Conservation (phyloP, 2,113 vertebrate genomes). For the Cryptotis parvus region DNA sequence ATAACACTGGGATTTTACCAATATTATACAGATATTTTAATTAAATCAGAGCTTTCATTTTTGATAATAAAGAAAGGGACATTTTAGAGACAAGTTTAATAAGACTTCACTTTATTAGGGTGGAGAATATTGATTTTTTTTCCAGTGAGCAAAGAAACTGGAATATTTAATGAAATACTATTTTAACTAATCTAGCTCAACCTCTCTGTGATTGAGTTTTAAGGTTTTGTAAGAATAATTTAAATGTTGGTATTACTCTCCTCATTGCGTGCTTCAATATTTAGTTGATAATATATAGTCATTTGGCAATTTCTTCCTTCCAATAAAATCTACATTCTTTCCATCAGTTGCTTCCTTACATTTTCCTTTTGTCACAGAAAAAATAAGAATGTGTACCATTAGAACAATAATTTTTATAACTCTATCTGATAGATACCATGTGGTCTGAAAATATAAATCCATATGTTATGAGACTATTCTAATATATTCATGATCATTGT, state of each 20-base stretch:
- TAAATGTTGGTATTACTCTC: background rate
- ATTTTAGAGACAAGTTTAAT: slow-evolving; percentile 50
- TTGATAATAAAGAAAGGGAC: background rate
- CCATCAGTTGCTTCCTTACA: background rate
- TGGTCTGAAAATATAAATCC: background rate
- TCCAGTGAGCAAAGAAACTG: background rate
- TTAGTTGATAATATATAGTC: background rate
- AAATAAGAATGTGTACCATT: background rate
- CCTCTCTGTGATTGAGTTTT: background rate
- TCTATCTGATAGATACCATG: background rate
- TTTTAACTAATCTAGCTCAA: background rate
- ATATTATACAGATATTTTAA: slow-evolving; percentile 15
- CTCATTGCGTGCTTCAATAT: background rate
- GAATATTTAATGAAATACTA: background rate
- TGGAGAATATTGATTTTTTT: slow-evolving; percentile 34
- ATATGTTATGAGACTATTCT: background rate
- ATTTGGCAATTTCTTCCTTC: background rate
- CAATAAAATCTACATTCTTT: slow-evolving; percentile 12
- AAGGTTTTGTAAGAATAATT: background rate
- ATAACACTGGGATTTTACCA: slow-evolving; percentile 41
- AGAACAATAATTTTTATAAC: background rate
- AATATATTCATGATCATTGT: background rate
- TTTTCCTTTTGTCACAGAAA: background rate
- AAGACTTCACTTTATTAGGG: background rate
- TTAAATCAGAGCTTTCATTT: slow-evolving; percentile 21